A percentile compares a stretch with the other conserved stretches of the same genome.
phyloP scores from a whole-genome alignment of 2,797 vertebrate species.

The Tolypeutes matacus region DNA sequence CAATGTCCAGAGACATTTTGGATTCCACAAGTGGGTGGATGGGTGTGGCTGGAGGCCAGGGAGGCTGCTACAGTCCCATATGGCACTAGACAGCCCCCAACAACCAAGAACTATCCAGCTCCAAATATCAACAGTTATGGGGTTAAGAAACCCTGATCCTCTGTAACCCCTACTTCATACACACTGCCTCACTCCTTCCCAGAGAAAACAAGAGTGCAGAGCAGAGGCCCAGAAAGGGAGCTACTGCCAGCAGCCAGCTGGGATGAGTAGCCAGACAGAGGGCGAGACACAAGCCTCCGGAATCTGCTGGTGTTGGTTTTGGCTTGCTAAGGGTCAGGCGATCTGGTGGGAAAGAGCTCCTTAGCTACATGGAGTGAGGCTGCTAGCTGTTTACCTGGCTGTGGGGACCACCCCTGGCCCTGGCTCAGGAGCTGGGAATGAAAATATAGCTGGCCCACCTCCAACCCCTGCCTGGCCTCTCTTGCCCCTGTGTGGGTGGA shows the following conservation, averaged over 20 bases:
- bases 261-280: slow-evolving; percentile 43
- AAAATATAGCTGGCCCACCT: not conserved
- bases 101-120: not conserved
- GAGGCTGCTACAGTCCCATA: too few species aligned
- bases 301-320: slow-evolving; percentile 65
- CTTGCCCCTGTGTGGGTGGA: not conserved
- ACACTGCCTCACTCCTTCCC: not conserved
- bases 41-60: not conserved
- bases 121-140: not conserved
- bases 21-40: not conserved
- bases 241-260: not conserved
- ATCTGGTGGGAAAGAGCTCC: slow-evolving; percentile 57
- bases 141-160: not conserved
- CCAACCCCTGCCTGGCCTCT: not conserved
- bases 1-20: not conserved
- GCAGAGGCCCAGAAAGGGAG: not conserved
- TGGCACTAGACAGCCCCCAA: not conserved
- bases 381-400: slow-evolving; percentile 71
- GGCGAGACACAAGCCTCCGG: not conserved
- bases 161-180: not conserved
- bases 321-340: slow-evolving; percentile 58
- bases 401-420: not conserved
- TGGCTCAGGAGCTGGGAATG: slow-evolving; percentile 14
- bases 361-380: not conserved
- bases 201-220: slow-evolving; percentile 3